phyloP scores from a whole-genome alignment of 2,113 vertebrate species.

The Oriolus oriolus region DNA sequence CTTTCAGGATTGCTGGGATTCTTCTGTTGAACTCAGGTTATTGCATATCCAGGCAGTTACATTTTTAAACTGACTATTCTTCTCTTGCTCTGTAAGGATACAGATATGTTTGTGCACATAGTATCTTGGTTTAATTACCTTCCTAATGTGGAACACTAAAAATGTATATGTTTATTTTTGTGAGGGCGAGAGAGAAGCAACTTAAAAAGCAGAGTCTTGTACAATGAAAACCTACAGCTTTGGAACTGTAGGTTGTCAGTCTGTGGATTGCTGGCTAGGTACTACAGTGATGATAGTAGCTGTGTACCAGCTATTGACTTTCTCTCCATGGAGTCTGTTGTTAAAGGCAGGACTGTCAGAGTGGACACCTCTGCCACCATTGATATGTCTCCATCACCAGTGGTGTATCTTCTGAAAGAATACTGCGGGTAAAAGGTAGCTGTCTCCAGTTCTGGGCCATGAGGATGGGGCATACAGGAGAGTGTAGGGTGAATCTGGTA shows the following conservation, averaged over 20 bases:
- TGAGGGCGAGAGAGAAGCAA: background rate
- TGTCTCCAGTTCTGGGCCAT: background rate
- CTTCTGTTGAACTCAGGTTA: background rate
- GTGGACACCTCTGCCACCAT: background rate
- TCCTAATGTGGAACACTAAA: background rate
- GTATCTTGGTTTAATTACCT: background rate
- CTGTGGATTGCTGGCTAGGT: background rate
- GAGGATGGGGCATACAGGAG: background rate
- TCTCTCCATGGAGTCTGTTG: background rate
- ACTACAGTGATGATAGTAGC: background rate
- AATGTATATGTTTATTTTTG: background rate
- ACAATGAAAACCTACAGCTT: background rate
- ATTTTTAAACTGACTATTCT: background rate
- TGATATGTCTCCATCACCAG: background rate
- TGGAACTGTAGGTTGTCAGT: background rate
- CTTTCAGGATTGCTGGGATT: background rate
- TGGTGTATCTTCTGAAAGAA: background rate
- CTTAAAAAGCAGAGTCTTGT: background rate
- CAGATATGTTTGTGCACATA: background rate
- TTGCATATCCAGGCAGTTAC: background rate
- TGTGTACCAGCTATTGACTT: background rate
- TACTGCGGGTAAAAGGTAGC: background rate
- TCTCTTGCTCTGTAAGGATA: background rate
- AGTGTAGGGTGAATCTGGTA: background rate
- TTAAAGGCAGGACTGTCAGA: background rate